Percentiles rank a stretch among this genome's conserved stretches.
These are phyloP conservation scores for Siniperca scherzeri DNA, from an alignment of 2,797 vertebrate species.

Conservation along the genomic window DNA sequence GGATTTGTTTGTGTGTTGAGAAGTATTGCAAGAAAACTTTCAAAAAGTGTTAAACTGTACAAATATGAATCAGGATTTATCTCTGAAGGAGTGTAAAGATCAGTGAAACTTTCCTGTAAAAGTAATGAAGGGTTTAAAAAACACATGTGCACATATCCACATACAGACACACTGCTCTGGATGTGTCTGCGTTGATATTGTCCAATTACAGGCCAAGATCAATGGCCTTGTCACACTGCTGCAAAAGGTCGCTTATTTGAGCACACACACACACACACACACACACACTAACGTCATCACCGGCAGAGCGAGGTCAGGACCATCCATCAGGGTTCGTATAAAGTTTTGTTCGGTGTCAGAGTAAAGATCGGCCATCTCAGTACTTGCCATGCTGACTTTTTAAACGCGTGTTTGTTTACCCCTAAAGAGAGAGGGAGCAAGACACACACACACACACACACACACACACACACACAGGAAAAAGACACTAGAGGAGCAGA, in stretches of 20 bases:
- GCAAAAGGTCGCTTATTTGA: constrained; percentile 62
- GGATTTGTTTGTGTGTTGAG: constrained; percentile 7
- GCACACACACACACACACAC: constrained; percentile 22
- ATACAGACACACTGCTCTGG: constrained; percentile 19
- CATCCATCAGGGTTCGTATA: constrained; percentile 65
- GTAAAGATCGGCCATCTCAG: constrained; percentile 47
- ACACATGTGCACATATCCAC: not conserved
- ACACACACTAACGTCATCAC: constrained; percentile 27
- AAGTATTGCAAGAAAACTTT: constrained; percentile 5
- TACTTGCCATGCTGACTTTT: constrained; percentile 38
- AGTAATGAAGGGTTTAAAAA: constrained; percentile 12
- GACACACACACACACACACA: constrained; percentile 24
- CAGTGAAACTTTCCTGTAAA: constrained; percentile 32
- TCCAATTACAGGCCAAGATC: constrained; percentile 74
- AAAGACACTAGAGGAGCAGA: constrained; percentile 25
- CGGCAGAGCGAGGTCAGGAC: constrained; percentile 59
- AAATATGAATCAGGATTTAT: constrained; percentile 32
- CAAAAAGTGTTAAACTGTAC: not conserved
- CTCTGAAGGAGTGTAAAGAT: constrained; percentile 18
- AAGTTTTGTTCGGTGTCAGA: constrained; percentile 62
- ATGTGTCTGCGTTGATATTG: constrained; percentile 45
- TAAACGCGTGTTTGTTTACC: constrained; percentile 46
- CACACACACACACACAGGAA: constrained; percentile 3
- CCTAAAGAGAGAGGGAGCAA: constrained; percentile 20
- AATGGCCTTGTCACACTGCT: constrained; percentile 71